A percentile compares a stretch with the other conserved stretches of the same genome.
These are phyloP conservation scores for Luscinia luscinia DNA, from an alignment of 2,797 vertebrate species.

Conservation along the genomic window DNA sequence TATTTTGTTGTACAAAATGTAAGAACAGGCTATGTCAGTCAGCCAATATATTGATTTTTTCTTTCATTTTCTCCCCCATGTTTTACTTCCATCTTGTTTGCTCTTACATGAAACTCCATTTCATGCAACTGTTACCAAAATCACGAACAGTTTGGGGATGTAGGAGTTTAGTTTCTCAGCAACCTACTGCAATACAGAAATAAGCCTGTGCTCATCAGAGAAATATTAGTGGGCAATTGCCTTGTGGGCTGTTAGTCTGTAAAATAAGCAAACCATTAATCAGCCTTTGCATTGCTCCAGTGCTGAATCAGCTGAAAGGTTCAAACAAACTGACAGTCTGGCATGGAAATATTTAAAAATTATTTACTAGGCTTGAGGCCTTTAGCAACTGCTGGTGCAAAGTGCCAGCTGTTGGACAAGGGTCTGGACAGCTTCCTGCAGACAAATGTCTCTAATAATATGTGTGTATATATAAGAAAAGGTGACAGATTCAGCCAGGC, in stretches of 20 bases:
- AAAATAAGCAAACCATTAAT: conserved; percentile 58
- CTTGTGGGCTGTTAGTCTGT: neutral
- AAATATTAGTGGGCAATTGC: neutral
- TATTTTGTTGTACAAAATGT: neutral
- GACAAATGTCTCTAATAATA: neutral
- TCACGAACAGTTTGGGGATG: neutral
- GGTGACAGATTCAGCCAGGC: neutral
- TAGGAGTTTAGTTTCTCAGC: neutral
- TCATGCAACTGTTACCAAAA: neutral
- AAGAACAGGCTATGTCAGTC: neutral
- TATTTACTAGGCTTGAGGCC: neutral
- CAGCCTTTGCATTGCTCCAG: neutral
- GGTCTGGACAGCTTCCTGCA: neutral
- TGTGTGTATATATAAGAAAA: neutral
- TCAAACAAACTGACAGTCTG: neutral
- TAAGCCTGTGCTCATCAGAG: neutral
- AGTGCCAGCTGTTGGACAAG: neutral
- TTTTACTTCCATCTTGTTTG: neutral
- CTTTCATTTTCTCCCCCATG: accelerated
- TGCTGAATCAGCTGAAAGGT: conserved; percentile 13
- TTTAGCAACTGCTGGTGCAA: neutral
- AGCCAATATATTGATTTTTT: accelerated
- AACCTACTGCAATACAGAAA: neutral
- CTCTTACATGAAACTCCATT: neutral
- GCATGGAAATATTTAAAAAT: neutral